Conservation (phyloP, 1,140 invertebrate species). For the Lepidurus arcticus region DNA sequence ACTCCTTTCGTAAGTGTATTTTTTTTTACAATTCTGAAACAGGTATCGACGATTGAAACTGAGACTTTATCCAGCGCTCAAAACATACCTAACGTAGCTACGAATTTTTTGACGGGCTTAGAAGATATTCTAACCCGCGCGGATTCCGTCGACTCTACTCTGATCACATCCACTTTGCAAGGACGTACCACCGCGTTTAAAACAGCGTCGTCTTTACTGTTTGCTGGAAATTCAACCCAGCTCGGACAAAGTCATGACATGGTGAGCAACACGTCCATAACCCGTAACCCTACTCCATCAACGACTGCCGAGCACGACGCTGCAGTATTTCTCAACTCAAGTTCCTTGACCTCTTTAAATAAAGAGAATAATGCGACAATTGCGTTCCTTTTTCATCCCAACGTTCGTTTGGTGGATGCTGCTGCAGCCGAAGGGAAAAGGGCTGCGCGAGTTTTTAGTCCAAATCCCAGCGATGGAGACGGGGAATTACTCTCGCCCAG, state of each 20-base stretch:
- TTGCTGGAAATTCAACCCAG: background rate
- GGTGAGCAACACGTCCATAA: background rate
- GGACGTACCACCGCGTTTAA: background rate
- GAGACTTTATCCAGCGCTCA: background rate
- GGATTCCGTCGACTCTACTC: background rate
- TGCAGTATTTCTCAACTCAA: background rate
- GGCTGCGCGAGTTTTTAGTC: background rate
- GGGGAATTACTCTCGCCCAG: too few species aligned
- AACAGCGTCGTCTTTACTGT: background rate
- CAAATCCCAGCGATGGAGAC: background rate
- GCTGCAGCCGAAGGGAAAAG: background rate
- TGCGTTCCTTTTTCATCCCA: background rate
- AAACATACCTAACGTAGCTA: background rate
- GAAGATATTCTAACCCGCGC: background rate
- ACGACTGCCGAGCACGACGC: background rate
- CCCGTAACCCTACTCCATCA: background rate
- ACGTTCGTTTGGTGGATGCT: background rate
- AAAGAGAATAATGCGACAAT: background rate
- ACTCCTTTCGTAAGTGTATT: background rate
- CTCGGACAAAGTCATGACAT: background rate
- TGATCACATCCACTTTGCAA: background rate
- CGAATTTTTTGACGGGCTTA: background rate
- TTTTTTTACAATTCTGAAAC: background rate
- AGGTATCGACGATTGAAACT: background rate
- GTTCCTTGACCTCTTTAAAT: background rate